Evolutionary conservation across 2,888 invertebrate species (phyloP).

Genomic region (Leucoptera coffeella): DNA sequence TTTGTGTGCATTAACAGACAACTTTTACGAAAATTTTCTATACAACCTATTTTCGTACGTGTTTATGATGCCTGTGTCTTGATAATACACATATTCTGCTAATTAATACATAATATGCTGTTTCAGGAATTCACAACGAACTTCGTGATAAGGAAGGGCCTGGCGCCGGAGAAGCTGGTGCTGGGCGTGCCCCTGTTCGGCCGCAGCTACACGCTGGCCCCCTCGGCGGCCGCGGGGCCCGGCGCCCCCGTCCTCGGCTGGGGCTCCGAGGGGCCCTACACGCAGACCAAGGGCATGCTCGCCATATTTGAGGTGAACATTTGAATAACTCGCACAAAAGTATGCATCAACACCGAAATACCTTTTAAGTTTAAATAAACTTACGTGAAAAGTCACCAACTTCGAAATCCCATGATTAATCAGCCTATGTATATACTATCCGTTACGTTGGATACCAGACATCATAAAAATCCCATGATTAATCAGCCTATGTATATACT

Average conservation of each 20-base stretch:
- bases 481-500: too few relatives aligned
- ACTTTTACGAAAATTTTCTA: slow-evolving; percentile 1
- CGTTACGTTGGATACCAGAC: too few relatives aligned
- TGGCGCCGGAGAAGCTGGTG: slow-evolving; percentile 61
- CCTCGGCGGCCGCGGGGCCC: slow-evolving; percentile 40
- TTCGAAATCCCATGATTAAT: too few relatives aligned
- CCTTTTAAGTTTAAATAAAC: too few relatives aligned
- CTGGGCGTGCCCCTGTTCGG: slow-evolving; percentile 71
- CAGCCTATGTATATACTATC: too few relatives aligned
- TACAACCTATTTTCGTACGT: too few relatives aligned
- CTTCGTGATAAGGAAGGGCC: slow-evolving; percentile 58
- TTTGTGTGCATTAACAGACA: background rate
- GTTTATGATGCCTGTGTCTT: too few relatives aligned
- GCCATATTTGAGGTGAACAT: slow-evolving; percentile 66
- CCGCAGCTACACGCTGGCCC: slow-evolving; percentile 60
- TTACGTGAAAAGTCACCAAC: too few relatives aligned
- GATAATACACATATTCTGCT: too few relatives aligned
- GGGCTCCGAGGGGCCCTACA: slow-evolving; percentile 61
- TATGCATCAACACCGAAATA: too few relatives aligned
- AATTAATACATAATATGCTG: slow-evolving; percentile 4
- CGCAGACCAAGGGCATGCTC: slow-evolving; percentile 60
- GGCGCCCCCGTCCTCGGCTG: slow-evolving; percentile 56
- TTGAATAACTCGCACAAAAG: background rate
- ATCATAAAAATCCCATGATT: too few relatives aligned
- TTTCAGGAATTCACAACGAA: slow-evolving; percentile 61